phyloP scores from a whole-genome alignment of 92 coral and sea anemone genomes.

The Epizoanthus rinbou region DNA sequence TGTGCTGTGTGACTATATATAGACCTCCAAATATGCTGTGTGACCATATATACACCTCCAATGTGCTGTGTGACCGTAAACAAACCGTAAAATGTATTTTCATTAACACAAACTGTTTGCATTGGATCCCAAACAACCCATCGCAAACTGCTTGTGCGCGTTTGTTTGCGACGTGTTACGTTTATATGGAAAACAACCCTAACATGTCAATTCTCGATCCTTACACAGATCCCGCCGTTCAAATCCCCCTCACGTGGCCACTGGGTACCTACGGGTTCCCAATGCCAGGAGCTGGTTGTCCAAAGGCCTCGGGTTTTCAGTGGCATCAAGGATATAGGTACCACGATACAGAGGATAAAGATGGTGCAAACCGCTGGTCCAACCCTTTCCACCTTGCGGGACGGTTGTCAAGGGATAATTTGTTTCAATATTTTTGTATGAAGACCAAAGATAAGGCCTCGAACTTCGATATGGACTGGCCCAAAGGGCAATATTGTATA shows the following conservation, averaged over 20 bases:
- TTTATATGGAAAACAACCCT: too few species aligned
- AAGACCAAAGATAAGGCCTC: conserved; percentile 34
- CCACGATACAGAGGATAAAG: conserved; percentile 52
- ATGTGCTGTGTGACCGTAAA: too few species aligned
- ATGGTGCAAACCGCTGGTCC: conserved; percentile 31
- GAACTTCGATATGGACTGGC: conserved; percentile 18
- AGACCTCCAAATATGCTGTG: too few species aligned
- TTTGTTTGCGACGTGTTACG: too few species aligned
- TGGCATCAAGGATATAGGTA: conserved; percentile 54
- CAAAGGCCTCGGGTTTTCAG: conserved; percentile 29
- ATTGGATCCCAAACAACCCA: too few species aligned
- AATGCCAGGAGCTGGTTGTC: conserved; percentile 60
- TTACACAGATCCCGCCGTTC: conserved; percentile 26
- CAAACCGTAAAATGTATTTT: too few species aligned
- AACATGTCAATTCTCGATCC: too few species aligned
- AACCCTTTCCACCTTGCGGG: conserved; percentile 47
- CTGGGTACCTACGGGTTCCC: conserved; percentile 64
- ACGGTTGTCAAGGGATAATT: neutral
- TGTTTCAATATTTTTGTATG: conserved; percentile 58
- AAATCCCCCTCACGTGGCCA: conserved; percentile 59
- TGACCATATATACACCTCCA: too few species aligned
- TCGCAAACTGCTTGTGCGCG: too few species aligned
- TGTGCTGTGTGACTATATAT: too few species aligned
- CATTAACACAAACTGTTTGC: too few species aligned
- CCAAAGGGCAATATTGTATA: conserved; percentile 56